A percentile compares a stretch with the other conserved stretches of the same genome.
Evolutionary conservation across 2,113 vertebrate genomes (phyloP).

Genomic region (Alligator sinensis): DNA sequence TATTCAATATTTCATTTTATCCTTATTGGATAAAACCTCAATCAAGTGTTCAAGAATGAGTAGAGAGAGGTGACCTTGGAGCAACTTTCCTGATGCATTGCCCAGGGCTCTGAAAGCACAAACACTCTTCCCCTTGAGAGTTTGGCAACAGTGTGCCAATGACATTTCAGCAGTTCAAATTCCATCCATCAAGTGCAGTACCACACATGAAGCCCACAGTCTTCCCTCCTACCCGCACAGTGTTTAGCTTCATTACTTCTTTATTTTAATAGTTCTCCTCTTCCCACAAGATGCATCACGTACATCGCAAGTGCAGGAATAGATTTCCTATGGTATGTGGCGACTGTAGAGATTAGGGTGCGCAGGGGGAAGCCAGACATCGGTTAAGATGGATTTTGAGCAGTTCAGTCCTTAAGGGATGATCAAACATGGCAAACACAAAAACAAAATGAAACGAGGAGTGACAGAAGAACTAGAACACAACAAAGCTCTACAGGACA

Average conservation of each 20-base stretch:
- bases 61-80: background rate
- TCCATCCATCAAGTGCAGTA: background rate
- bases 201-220: fast-evolving
- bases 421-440: background rate
- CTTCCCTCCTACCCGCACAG: background rate
- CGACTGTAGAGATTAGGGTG: background rate
- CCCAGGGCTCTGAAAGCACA: background rate
- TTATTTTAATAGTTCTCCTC: background rate
- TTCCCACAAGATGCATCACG: background rate
- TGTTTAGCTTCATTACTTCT: background rate
- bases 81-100: fast-evolving
- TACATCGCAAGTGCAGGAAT: background rate
- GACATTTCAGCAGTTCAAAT: background rate
- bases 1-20: background rate
- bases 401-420: background rate
- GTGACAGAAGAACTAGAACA: background rate
- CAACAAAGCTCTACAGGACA: background rate
- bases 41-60: too few species aligned
- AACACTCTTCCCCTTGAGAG: background rate
- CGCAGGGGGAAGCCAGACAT: background rate
- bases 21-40: background rate
- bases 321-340: background rate
- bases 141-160: background rate
- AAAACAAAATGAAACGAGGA: background rate
- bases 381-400: background rate